Base-by-base conservation (phyloP, 2,888 invertebrate species). In the Pandemis cinnamomeana region DNA sequence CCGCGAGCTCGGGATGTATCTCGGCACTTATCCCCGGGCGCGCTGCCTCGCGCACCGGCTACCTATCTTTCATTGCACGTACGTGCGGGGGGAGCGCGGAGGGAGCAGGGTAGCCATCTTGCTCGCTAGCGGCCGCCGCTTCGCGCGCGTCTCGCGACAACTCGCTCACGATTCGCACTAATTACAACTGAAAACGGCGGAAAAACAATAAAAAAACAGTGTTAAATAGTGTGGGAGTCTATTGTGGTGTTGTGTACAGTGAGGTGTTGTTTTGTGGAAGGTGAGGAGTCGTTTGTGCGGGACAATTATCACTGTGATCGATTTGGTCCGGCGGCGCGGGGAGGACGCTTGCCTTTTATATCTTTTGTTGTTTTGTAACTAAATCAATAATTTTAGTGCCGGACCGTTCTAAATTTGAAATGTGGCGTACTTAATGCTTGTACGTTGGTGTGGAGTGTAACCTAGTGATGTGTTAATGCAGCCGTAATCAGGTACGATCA, bases 61-160 rank as follows among this genome's bases (percentile, higher is more conserved):
- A 91, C 92, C 94, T 94, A 94, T 94, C 94, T 94, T 94, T 94
- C 94, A 94, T 93, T 93, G 94, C 94, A 94, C 93, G 94, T 93
- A 93, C 91, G 91, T 84, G 91, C 85, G 91, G 88, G 91, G 90
- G 88, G 27, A 36, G 87, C 87, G 86, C 89, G 82, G 70, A 15
- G 71, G 48, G 55, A 82, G 83, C 82, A 81, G 82, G 83, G 86
- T 89, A 91, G 93, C 93, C 93, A 93, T 94, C 93, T 93, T 94
- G 93, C 93, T 93, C 93, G 93, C 92, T 81, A 88, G 90, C 90
- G 92, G 88, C 88, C 92, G 93, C 89, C 89, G 91, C 87, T 89
- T 87, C 87, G 93, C 87, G 88, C 91, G 93, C 92, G 91, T 92
- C 93, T 92, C 92, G 85, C 86, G 85, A 87, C 85, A 89, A 90